Percentiles rank a stretch among this genome's conserved stretches.
Evolutionary conservation across 2,888 invertebrate genomes (phyloP).

Genomic region (Microctonus hyperodae): DNA sequence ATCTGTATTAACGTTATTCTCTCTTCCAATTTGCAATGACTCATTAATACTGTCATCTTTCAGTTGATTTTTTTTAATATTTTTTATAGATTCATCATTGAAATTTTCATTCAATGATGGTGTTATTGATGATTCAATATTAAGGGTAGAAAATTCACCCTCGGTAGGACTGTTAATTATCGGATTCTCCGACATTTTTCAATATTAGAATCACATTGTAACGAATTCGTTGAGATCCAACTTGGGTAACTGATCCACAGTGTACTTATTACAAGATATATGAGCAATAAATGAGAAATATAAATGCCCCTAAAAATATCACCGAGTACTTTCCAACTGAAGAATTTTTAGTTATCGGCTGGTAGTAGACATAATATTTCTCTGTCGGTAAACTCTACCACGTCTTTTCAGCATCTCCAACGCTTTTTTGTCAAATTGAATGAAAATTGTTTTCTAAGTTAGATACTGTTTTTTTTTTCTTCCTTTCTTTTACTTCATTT

Average conservation of each 20-base stretch:
- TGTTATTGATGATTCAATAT: neutral
- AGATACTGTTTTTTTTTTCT: constrained; percentile 14
- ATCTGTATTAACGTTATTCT: neutral
- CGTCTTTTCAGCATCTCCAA: constrained; percentile 23
- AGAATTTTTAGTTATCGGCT: constrained; percentile 21
- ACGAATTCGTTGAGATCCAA: constrained; percentile 14
- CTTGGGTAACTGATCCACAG: constrained; percentile 1
- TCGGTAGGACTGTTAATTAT: constrained; percentile 21
- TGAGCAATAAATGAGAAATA: neutral
- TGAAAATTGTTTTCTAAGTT: constrained; percentile 17
- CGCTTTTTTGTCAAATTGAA: neutral
- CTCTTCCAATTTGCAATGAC: neutral
- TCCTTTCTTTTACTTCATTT: neutral
- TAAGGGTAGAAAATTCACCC: constrained; percentile 20
- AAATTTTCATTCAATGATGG: neutral
- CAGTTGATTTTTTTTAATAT: neutral
- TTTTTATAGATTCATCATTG: neutral
- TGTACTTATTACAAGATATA: neutral
- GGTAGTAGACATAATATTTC: neutral
- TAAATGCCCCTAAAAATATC: neutral
- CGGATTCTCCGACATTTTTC: constrained; percentile 29
- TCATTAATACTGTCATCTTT: neutral
- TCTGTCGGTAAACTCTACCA: constrained; percentile 1
- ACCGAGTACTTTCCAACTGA: constrained; percentile 3
- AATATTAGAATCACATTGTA: constrained; percentile 7